Conservation (phyloP, 2,113 vertebrate species). For the Otocyon megalotis region DNA sequence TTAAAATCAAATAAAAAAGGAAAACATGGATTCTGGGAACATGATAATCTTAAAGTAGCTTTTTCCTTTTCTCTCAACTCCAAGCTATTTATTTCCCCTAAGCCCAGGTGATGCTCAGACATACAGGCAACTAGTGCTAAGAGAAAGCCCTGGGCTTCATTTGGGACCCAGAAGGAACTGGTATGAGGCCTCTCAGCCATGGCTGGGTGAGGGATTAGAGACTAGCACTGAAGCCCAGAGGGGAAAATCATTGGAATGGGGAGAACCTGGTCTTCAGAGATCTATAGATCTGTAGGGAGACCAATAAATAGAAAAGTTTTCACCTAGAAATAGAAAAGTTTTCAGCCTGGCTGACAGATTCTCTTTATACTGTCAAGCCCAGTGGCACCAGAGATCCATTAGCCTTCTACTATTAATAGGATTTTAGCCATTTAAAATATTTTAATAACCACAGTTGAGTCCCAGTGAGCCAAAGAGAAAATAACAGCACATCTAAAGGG, state of each 20-base stretch:
- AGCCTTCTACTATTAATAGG: background rate
- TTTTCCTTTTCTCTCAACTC: background rate
- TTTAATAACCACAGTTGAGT: background rate
- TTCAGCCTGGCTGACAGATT: background rate
- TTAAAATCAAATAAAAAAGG: constrained; percentile 6
- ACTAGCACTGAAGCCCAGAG: background rate
- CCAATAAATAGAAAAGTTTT: background rate
- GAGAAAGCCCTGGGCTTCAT: background rate
- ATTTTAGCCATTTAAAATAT: background rate
- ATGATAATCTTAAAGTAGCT: background rate
- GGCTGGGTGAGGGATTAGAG: background rate
- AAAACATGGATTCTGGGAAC: background rate
- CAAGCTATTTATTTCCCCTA: background rate
- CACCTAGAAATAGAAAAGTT: background rate
- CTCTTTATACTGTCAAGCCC: background rate
- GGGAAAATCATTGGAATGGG: background rate
- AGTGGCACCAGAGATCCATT: background rate
- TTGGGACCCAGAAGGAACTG: background rate
- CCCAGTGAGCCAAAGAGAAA: background rate
- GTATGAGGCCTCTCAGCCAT: background rate
- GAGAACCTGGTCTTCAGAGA: background rate
- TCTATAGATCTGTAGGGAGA: background rate
- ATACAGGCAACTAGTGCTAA: background rate
- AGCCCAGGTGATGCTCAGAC: background rate
- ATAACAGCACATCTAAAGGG: background rate